Evolutionary conservation across 2,888 invertebrate genomes (phyloP).

Genomic region (Boloria selene): DNA sequence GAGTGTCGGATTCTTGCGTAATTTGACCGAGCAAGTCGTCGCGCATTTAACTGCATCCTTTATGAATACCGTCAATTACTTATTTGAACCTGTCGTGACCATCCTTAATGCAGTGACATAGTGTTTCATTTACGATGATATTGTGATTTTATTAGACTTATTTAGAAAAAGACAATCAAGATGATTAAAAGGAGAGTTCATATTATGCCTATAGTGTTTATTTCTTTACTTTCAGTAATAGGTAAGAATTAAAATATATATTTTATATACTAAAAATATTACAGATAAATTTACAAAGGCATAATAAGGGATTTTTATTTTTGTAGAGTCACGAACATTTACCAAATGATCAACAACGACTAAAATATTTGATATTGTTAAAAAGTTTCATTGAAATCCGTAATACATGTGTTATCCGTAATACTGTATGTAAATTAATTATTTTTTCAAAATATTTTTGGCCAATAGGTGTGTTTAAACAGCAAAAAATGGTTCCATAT

Average conservation of each 20-base stretch:
- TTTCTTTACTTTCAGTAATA: constrained; percentile 56
- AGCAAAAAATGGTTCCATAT: no score
- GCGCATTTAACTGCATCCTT: constrained; percentile 24
- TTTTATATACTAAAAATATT: not conserved
- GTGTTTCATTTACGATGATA: constrained; percentile 50
- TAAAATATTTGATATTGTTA: no score
- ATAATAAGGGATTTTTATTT: not conserved
- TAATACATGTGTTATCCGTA: no score
- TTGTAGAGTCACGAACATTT: no score
- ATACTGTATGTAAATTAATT: no score
- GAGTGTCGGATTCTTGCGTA: constrained; percentile 54
- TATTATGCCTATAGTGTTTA: constrained; percentile 53
- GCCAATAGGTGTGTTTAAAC: no score
- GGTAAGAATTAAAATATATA: constrained; percentile 53
- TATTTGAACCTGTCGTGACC: constrained; percentile 55
- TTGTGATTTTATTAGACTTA: constrained; percentile 53
- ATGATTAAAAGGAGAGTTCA: constrained; percentile 58
- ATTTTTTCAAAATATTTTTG: no score
- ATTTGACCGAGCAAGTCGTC: constrained; percentile 38
- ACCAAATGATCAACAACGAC: no score
- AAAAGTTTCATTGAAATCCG: no score
- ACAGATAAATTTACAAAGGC: not conserved
- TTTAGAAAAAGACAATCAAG: constrained; percentile 46
- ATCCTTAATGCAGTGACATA: constrained; percentile 27
- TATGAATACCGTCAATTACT: constrained; percentile 56